Conservation (phyloP, 1,140 invertebrate genomes). For the Dryas iulia region DNA sequence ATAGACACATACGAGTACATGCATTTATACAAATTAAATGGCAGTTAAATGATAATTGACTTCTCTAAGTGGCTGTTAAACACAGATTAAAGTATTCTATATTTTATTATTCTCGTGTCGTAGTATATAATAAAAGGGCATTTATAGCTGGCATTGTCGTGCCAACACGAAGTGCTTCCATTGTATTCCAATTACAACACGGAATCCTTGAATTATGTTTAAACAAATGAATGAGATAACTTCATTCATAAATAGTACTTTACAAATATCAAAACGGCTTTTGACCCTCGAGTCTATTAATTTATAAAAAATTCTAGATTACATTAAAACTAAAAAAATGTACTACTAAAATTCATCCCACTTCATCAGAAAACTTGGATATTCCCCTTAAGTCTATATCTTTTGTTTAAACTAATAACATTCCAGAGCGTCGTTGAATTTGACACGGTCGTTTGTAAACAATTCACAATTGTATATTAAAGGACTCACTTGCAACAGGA, state of each 20-base stretch:
- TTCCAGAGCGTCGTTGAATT: constrained; percentile 29
- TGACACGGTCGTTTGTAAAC: constrained; percentile 26
- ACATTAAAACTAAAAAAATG: not conserved
- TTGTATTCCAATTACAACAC: constrained; percentile 23
- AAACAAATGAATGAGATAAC: constrained; percentile 14
- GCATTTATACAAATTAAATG: not conserved
- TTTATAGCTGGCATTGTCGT: constrained; percentile 25
- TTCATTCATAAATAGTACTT: not conserved
- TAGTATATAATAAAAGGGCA: constrained; percentile 21
- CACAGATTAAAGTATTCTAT: not conserved
- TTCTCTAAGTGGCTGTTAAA: not conserved
- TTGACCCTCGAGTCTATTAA: no score
- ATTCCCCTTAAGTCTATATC: not conserved
- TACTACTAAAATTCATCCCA: not conserved
- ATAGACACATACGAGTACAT: not conserved
- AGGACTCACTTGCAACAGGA: constrained; percentile 76
- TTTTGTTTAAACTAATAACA: constrained; percentile 1
- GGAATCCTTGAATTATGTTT: constrained; percentile 6
- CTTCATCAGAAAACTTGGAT: not conserved
- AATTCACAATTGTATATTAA: constrained; percentile 46
- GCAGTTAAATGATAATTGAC: not conserved
- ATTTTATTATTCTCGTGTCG: not conserved
- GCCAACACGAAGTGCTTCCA: constrained; percentile 21
- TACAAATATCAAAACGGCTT: no score
- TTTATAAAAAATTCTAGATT: not conserved